Evolutionary conservation across 2,113 vertebrate genomes (phyloP).

Genomic region (Gymnorhina tibicen): DNA sequence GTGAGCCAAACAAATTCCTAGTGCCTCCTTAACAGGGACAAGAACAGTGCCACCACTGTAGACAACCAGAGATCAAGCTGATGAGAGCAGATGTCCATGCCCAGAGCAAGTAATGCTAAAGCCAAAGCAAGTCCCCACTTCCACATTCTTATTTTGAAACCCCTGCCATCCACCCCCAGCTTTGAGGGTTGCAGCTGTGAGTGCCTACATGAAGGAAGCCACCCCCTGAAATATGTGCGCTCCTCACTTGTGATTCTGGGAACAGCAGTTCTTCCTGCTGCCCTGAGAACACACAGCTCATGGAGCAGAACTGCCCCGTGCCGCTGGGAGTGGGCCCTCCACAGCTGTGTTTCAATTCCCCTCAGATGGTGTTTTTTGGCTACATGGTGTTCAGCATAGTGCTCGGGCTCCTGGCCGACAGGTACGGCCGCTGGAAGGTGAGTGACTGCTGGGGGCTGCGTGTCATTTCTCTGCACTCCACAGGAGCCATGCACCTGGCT

Average conservation of each 20-base stretch:
- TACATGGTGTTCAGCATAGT: conserved; percentile 91
- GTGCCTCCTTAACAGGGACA: background rate
- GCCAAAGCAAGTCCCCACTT: background rate
- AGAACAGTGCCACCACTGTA: too few relatives aligned
- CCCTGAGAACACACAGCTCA: background rate
- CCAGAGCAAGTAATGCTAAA: background rate
- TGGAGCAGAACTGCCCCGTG: background rate
- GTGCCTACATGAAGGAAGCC: background rate
- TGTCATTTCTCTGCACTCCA: fast-evolving
- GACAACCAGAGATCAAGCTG: background rate
- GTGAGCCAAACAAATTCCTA: background rate
- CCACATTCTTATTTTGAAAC: background rate
- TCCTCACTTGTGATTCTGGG: fast-evolving
- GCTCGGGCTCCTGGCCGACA: conserved; percentile 86
- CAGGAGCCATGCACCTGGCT: fast-evolving
- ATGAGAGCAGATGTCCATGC: fast-evolving
- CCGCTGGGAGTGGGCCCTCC: background rate
- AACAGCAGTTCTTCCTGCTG: background rate
- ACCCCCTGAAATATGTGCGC: background rate
- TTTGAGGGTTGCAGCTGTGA: background rate
- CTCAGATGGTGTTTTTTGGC: conserved; percentile 94
- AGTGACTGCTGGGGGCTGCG: fast-evolving
- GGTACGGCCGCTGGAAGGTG: conserved; percentile 93
- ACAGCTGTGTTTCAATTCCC: background rate
- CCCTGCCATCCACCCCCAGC: background rate